Conservation (phyloP, 2,888 invertebrate species). For the Aelia acuminata region DNA sequence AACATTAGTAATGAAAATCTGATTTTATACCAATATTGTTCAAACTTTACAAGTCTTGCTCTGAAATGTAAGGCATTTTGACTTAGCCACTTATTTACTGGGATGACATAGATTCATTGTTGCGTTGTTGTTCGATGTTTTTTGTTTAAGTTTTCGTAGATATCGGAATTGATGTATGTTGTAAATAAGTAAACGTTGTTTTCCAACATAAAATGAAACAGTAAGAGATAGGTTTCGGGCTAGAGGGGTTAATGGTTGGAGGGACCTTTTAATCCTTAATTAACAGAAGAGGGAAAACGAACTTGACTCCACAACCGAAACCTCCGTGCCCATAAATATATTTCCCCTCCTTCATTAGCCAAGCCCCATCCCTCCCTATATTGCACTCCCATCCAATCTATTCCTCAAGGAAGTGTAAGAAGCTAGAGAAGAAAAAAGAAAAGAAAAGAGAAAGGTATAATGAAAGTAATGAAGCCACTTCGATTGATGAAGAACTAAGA, state of each 20-base stretch:
- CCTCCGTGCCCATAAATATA: neutral
- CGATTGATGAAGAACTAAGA: too few species aligned
- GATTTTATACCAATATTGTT: too few species aligned
- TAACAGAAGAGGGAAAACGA: neutral
- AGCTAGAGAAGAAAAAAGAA: neutral
- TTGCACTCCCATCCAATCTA: neutral
- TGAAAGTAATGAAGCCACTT: neutral
- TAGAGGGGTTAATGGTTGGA: slow-evolving; percentile 3
- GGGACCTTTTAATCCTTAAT: slow-evolving; percentile 43
- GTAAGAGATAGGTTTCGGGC: neutral
- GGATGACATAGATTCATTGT: too few species aligned
- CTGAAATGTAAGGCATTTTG: too few species aligned
- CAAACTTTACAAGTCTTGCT: too few species aligned
- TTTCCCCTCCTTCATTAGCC: slow-evolving; percentile 25
- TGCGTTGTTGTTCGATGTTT: too few species aligned
- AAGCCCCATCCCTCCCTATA: neutral
- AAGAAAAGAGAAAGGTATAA: neutral
- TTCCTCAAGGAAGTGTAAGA: neutral
- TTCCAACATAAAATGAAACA: neutral
- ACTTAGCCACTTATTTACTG: too few species aligned
- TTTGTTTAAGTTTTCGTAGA: too few species aligned
- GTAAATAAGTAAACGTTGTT: neutral
- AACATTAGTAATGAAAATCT: too few species aligned
- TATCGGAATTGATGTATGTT: too few species aligned
- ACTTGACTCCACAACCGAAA: neutral